Evolutionary conservation across 2,113 vertebrate genomes (phyloP).

Genomic region (Catharus fuscescens): DNA sequence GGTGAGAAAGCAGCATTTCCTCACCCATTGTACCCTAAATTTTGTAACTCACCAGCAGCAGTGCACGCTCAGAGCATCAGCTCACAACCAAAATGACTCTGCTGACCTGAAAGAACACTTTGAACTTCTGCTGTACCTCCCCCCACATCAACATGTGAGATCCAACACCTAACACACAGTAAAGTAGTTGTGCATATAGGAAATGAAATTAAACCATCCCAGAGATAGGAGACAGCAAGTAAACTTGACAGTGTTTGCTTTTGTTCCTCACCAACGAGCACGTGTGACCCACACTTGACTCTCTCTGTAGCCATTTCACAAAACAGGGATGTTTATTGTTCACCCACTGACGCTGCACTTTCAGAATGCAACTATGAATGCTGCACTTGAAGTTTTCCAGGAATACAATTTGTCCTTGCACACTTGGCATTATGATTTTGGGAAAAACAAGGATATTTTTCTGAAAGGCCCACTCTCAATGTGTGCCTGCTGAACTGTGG

Average conservation of each 20-base stretch:
- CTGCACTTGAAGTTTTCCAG: neutral
- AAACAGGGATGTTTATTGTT: neutral
- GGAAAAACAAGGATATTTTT: neutral
- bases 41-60: neutral
- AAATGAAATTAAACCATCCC: neutral
- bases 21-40: neutral
- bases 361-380: neutral
- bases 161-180: neutral
- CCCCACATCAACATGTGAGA: accelerated
- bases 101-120: neutral
- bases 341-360: neutral
- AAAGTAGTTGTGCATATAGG: accelerated
- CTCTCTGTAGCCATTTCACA: neutral
- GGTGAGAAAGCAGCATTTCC: neutral
- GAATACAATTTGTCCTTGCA: neutral
- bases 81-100: neutral
- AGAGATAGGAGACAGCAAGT: neutral
- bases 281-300: neutral
- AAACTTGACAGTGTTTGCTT: neutral
- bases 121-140: neutral
- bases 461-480: neutral
- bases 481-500: neutral
- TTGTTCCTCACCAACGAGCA: neutral
- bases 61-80: neutral
- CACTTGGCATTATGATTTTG: neutral